These are phyloP conservation scores for Melospiza melodia DNA, from an alignment of 2,113 vertebrate species.

Conservation along the genomic window DNA sequence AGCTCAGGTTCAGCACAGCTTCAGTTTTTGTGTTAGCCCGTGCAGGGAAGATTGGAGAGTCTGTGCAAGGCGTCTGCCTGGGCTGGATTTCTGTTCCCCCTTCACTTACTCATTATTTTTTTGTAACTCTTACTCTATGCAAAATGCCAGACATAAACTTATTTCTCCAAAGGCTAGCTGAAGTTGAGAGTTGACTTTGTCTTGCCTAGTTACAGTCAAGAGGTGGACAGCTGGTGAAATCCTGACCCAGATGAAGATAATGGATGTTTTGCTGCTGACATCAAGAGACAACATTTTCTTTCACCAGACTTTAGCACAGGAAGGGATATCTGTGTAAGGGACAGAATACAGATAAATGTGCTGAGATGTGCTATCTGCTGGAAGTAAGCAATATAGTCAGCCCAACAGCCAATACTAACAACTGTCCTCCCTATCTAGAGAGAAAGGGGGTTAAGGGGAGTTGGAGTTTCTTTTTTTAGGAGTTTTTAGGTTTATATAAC, in stretches of 20 bases:
- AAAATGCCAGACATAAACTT: background rate
- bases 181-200: background rate
- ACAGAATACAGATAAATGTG: background rate
- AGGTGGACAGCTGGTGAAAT: background rate
- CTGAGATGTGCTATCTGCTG: background rate
- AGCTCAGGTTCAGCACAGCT: background rate
- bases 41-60: background rate
- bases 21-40: background rate
- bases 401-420: background rate
- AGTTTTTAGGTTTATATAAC: background rate
- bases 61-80: background rate
- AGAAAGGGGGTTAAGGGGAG: background rate
- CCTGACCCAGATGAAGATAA: background rate
- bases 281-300: background rate
- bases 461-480: background rate
- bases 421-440: background rate
- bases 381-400: background rate
- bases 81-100: background rate
- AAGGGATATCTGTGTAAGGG: background rate
- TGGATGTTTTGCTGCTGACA: background rate
- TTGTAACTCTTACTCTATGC: background rate
- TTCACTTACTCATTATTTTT: background rate
- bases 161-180: background rate
- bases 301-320: background rate
- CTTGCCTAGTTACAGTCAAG: background rate